Evolutionary conservation across 2,113 vertebrate species (phyloP).

Genomic region (Albula glossodonta): DNA sequence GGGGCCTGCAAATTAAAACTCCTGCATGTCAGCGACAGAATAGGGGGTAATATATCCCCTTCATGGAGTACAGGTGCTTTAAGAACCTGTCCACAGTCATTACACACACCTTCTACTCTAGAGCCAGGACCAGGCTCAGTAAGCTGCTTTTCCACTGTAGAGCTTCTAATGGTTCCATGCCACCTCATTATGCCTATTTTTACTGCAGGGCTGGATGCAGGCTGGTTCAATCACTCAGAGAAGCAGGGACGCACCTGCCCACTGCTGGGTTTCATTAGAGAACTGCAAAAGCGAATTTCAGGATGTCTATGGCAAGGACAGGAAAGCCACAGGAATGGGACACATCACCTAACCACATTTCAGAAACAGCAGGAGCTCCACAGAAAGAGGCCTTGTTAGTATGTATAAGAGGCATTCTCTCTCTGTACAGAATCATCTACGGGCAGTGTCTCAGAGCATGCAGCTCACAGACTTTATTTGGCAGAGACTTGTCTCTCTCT

Average conservation of each 20-base stretch:
- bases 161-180: background rate
- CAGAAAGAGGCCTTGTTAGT: too few relatives aligned
- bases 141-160: background rate
- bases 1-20: slow-evolving; percentile 30
- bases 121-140: background rate
- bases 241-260: background rate
- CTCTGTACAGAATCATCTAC: background rate
- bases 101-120: background rate
- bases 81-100: background rate
- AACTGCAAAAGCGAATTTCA: background rate
- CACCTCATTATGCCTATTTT: background rate
- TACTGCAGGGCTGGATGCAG: background rate
- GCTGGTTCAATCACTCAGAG: background rate
- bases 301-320: background rate
- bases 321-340: background rate
- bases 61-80: slow-evolving; percentile 1
- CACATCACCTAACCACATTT: background rate
- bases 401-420: background rate
- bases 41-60: background rate
- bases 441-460: too few relatives aligned
- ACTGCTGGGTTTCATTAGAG: background rate
- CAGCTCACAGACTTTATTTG: too few relatives aligned
- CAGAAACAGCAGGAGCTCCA: background rate
- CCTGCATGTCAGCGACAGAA: slow-evolving; percentile 4
- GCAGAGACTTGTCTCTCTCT: too few relatives aligned